phyloP scores from a whole-genome alignment of 2,113 vertebrate genomes.

The Chiloscyllium plagiosum region DNA sequence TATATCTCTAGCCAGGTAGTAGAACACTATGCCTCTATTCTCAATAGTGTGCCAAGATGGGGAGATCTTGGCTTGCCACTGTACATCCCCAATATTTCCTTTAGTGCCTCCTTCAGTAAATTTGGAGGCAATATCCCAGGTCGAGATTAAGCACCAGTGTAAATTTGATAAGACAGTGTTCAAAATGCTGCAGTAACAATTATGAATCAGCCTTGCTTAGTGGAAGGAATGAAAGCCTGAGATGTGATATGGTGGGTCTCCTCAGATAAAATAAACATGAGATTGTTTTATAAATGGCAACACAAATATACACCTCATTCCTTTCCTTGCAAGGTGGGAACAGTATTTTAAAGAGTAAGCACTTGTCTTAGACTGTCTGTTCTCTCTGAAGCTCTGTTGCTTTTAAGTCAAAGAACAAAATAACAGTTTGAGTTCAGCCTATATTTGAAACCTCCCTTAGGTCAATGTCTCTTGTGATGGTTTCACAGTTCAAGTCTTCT shows the following conservation, averaged over 20 bases:
- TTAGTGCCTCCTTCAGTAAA: background rate
- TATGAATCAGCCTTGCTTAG: background rate
- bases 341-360: background rate
- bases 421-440: background rate
- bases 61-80: background rate
- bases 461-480: background rate
- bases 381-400: background rate
- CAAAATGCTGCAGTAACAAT: background rate
- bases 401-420: background rate
- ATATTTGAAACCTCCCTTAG: conserved; percentile 16
- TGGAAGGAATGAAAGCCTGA: background rate
- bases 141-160: background rate
- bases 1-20: too few relatives aligned
- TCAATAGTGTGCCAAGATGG: background rate
- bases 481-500: background rate
- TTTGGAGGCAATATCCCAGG: background rate
- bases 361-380: background rate
- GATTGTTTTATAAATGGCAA: background rate
- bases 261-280: background rate
- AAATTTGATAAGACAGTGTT: background rate
- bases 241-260: too few relatives aligned
- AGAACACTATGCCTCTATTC: background rate
- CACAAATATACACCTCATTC: background rate
- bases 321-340: background rate
- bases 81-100: background rate